Percentiles rank a stretch among this genome's conserved stretches.
Evolutionary conservation across 2,888 invertebrate species (phyloP).

Genomic region (Chirona hameri): DNA sequence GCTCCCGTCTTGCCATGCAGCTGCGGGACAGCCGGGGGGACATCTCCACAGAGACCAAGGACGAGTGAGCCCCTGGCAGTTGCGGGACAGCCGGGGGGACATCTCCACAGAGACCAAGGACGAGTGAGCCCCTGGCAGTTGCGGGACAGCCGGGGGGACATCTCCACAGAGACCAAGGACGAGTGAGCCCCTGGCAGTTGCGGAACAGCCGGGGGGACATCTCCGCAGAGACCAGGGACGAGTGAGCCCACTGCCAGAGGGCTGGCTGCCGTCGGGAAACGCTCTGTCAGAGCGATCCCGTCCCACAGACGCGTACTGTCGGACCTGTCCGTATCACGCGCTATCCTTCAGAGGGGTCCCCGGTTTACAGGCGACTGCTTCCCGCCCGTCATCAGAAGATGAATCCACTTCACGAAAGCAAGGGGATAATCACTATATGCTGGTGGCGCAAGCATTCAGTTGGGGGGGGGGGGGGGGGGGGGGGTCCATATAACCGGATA

Average conservation of each 20-base stretch:
- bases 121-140: slow-evolving; percentile 2
- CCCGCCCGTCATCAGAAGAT: too few relatives aligned
- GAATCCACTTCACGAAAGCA: too few relatives aligned
- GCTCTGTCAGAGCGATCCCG: too few relatives aligned
- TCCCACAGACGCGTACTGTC: too few relatives aligned
- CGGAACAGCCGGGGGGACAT: neutral
- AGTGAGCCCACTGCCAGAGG: neutral
- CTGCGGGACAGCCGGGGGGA: neutral
- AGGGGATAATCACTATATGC: too few relatives aligned
- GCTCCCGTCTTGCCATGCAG: neutral
- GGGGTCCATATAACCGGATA: too few relatives aligned
- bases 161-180: neutral
- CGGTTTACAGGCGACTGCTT: too few relatives aligned
- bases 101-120: neutral
- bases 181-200: slow-evolving; percentile 9
- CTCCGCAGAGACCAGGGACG: neutral
- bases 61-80: neutral
- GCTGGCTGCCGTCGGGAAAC: too few relatives aligned
- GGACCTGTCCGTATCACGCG: too few relatives aligned
- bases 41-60: neutral
- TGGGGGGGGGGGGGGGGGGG: too few relatives aligned
- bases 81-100: slow-evolving; percentile 1
- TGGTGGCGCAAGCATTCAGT: too few relatives aligned
- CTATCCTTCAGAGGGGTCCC: too few relatives aligned
- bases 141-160: neutral